Evolutionary conservation across 2,113 vertebrate species (phyloP).

Genomic region (Pseudorasbora parva): DNA sequence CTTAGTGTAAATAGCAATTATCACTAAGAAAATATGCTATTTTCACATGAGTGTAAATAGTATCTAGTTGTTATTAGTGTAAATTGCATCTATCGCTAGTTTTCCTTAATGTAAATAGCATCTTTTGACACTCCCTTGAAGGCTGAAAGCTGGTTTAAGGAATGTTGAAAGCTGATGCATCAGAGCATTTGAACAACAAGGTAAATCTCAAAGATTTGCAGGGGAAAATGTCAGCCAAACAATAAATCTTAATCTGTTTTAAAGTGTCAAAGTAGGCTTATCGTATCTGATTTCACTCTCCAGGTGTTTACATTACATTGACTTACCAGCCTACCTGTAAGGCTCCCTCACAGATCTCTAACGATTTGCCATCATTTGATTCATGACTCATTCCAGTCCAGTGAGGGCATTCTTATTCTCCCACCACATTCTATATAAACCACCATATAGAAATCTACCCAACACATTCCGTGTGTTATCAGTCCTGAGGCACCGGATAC

Average conservation of each 20-base stretch:
- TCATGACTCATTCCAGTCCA: slow-evolving; percentile 26
- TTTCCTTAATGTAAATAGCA: too few species aligned
- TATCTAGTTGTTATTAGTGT: too few species aligned
- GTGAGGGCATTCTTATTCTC: not conserved
- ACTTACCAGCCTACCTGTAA: not conserved
- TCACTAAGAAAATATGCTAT: too few species aligned
- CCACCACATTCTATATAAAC: not conserved
- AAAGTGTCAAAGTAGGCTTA: slow-evolving; percentile 9
- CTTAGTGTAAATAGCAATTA: too few species aligned
- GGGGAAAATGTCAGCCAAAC: not conserved
- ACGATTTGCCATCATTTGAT: not conserved
- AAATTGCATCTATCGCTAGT: too few species aligned
- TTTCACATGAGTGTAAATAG: too few species aligned
- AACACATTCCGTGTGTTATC: not conserved
- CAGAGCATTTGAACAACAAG: not conserved
- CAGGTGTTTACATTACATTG: slow-evolving; percentile 23
- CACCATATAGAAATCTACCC: not conserved
- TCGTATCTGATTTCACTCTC: slow-evolving; percentile 35
- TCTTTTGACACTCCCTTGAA: not conserved
- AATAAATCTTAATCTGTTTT: not conserved
- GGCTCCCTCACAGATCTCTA: not conserved
- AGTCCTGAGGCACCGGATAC: not conserved
- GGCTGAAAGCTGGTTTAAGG: not conserved
- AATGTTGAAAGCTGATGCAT: not conserved
- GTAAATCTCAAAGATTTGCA: not conserved